These are phyloP conservation scores for Periophthalmus magnuspinnatus DNA, from an alignment of 2,797 vertebrate genomes.

Conservation along the genomic window DNA sequence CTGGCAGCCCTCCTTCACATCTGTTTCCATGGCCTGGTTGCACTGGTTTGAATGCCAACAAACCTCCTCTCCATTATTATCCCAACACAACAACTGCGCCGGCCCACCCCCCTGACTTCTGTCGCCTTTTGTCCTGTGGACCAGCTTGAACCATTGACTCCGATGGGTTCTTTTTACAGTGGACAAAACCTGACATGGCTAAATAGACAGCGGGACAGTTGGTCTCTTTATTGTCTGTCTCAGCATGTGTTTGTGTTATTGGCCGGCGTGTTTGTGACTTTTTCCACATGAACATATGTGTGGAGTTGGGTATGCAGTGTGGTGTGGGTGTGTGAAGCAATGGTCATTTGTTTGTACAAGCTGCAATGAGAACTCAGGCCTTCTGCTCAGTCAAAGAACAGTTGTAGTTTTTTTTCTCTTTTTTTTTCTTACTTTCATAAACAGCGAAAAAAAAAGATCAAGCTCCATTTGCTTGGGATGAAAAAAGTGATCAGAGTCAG, in stretches of 20 bases:
- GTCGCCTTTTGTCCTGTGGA: slow-evolving; percentile 63
- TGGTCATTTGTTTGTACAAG: slow-evolving; percentile 27
- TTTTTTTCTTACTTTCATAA: slow-evolving; percentile 14
- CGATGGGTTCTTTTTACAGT: slow-evolving; percentile 37
- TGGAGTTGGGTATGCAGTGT: slow-evolving; percentile 20
- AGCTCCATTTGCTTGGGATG: slow-evolving; percentile 6
- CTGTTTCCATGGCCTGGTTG: slow-evolving; percentile 68
- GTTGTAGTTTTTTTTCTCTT: slow-evolving; percentile 10
- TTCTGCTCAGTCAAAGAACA: slow-evolving; percentile 36
- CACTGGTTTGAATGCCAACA: slow-evolving; percentile 68
- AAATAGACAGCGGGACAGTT: slow-evolving; percentile 66
- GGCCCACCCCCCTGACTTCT: slow-evolving; percentile 64
- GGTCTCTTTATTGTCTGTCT: slow-evolving; percentile 57
- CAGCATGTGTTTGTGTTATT: slow-evolving; percentile 34
- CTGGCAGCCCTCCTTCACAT: slow-evolving; percentile 60
- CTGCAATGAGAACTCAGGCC: slow-evolving; percentile 16
- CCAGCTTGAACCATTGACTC: slow-evolving; percentile 29
- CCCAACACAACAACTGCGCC: slow-evolving; percentile 45
- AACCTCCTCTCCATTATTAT: slow-evolving; percentile 69
- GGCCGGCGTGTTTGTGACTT: slow-evolving; percentile 26
- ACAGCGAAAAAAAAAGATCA: slow-evolving; percentile 10
- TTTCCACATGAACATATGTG: slow-evolving; percentile 40
- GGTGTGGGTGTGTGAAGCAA: slow-evolving; percentile 14
- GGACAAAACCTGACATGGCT: slow-evolving; percentile 51
- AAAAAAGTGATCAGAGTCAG: slow-evolving; percentile 19